Evolutionary conservation across 2,797 vertebrate species (phyloP).

Genomic region (Micromesistius poutassou): DNA sequence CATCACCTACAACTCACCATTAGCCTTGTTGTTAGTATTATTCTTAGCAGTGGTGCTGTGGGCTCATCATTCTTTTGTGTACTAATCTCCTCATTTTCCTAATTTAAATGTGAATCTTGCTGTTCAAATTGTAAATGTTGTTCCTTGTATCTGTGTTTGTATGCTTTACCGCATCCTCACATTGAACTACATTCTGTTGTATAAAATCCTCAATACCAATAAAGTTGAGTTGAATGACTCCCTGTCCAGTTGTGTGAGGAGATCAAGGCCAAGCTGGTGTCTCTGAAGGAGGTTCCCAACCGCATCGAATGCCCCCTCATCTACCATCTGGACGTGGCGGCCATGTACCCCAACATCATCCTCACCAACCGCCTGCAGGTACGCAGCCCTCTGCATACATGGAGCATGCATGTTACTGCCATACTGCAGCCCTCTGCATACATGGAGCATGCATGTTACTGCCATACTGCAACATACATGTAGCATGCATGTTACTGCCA

Average conservation of each 20-base stretch:
- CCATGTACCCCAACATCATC: slow-evolving; percentile 99
- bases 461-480: no score
- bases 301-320: slow-evolving; percentile 97
- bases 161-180: not conserved
- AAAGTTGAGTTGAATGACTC: not conserved
- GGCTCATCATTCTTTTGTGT: not conserved
- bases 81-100: no score
- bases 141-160: not conserved
- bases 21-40: not conserved
- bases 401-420: no score
- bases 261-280: slow-evolving; percentile 87
- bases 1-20: not conserved
- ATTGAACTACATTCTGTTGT: not conserved
- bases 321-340: slow-evolving; percentile 96
- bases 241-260: slow-evolving; percentile 86
- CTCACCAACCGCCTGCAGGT: slow-evolving; percentile 97
- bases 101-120: no score
- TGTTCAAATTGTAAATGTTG: not conserved
- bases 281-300: slow-evolving; percentile 93
- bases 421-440: no score
- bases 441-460: no score
- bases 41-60: not conserved
- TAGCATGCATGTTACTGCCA: no score
- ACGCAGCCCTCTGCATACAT: not conserved
- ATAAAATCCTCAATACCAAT: not conserved